Percentiles rank a stretch among this genome's conserved stretches.
phyloP scores from a whole-genome alignment of 2,113 vertebrate genomes.

The Melanotaenia duboulayi region DNA sequence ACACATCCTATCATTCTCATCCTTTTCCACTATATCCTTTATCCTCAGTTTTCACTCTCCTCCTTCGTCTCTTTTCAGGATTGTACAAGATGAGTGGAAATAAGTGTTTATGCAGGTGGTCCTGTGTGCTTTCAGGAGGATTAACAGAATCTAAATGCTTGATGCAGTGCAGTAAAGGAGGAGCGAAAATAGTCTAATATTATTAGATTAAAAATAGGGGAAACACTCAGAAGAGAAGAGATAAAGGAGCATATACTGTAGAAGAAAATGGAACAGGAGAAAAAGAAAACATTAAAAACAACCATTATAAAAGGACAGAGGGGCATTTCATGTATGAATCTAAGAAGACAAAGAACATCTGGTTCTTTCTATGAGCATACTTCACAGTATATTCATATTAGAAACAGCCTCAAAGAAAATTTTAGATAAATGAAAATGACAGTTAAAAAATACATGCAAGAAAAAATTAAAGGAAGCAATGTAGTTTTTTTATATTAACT shows the following conservation, averaged over 20 bases:
- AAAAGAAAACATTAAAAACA: slow-evolving; percentile 4
- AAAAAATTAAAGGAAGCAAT: slow-evolving; percentile 10
- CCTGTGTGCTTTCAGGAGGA: slow-evolving; percentile 35
- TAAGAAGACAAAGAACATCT: neutral
- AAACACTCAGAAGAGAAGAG: neutral
- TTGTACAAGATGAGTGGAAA: slow-evolving; percentile 6
- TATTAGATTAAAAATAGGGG: slow-evolving; percentile 10
- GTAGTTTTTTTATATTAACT: neutral
- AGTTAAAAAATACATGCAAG: neutral
- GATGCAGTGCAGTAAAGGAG: slow-evolving; percentile 24
- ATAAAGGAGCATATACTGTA: neutral
- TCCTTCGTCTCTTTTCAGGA: slow-evolving; percentile 45
- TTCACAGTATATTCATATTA: slow-evolving; percentile 4
- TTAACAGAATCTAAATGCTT: slow-evolving; percentile 49
- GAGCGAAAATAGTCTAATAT: neutral
- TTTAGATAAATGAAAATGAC: neutral
- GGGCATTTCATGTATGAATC: neutral
- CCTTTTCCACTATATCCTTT: slow-evolving; percentile 13
- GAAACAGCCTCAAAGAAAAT: neutral
- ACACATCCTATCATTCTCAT: slow-evolving; percentile 11
- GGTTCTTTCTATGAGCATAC: slow-evolving; percentile 4
- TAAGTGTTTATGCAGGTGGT: slow-evolving; percentile 30
- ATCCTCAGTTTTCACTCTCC: slow-evolving; percentile 12
- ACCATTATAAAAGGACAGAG: slow-evolving; percentile 9
- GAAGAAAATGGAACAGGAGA: neutral